These are phyloP conservation scores for Papilio aristodemus DNA, from an alignment of 1,140 invertebrate species.

Conservation along the genomic window DNA sequence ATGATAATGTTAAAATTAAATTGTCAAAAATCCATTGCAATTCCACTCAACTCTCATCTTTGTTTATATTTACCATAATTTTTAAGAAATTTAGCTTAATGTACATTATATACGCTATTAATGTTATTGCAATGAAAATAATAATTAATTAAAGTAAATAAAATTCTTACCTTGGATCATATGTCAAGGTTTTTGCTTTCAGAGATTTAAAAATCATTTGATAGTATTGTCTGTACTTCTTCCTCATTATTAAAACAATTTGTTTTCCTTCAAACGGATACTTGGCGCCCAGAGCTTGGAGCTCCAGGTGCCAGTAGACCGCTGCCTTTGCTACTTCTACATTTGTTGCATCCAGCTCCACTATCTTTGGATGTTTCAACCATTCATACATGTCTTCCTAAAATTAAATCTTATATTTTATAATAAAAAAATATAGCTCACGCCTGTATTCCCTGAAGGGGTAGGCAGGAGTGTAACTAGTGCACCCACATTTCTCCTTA, in stretches of 20 bases:
- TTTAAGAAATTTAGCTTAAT: too few relatives aligned
- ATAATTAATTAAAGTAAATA: conserved; percentile 7
- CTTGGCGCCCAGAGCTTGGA: conserved; percentile 52
- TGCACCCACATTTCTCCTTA: too few relatives aligned
- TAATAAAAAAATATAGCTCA: conserved; percentile 4
- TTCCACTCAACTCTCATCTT: too few relatives aligned
- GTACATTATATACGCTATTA: too few relatives aligned
- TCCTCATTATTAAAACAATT: conserved; percentile 75
- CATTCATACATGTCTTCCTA: conserved; percentile 76
- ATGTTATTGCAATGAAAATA: too few relatives aligned
- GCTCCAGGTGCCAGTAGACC: conserved; percentile 66
- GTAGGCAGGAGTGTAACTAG: too few relatives aligned
- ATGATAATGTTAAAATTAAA: too few relatives aligned
- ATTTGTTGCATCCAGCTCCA: conserved; percentile 71
- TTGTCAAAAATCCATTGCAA: too few relatives aligned
- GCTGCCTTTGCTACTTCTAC: conserved; percentile 70
- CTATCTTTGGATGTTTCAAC: conserved; percentile 72
- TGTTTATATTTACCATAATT: too few relatives aligned
- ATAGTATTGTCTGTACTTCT: conserved; percentile 74
- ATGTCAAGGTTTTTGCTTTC: conserved; percentile 72
- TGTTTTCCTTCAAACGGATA: conserved; percentile 74
- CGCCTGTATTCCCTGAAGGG: too few relatives aligned
- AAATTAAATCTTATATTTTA: conserved; percentile 28
- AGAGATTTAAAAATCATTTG: conserved; percentile 74
- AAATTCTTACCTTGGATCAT: conserved; percentile 65